A percentile compares a stretch with the other conserved stretches of the same genome.
Conservation (phyloP, 2,888 invertebrate species). For the Polia nebulosa region DNA sequence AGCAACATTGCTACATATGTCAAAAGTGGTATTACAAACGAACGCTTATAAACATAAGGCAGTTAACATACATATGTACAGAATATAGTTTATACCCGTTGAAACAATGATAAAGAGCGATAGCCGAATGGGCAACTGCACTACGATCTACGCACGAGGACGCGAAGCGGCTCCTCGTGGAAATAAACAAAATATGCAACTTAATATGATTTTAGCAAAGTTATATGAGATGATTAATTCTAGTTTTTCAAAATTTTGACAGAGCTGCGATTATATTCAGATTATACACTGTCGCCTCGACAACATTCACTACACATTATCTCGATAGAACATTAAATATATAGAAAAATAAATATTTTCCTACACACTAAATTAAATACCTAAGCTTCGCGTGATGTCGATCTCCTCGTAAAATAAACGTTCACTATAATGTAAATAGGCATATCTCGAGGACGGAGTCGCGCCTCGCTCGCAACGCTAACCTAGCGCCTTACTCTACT, state of each 20-base stretch:
- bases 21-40: constrained; percentile 92
- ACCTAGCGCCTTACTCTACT: constrained; percentile 87
- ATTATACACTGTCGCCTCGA: constrained; percentile 87
- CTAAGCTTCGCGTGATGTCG: constrained; percentile 90
- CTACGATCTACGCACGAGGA: constrained; percentile 65
- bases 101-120: constrained; percentile 89
- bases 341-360: constrained; percentile 91
- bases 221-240: constrained; percentile 81
- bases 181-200: constrained; percentile 74
- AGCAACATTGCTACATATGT: constrained; percentile 91
- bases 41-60: constrained; percentile 90
- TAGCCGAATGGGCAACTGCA: constrained; percentile 79
- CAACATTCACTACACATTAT: constrained; percentile 91
- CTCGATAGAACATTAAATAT: constrained; percentile 90
- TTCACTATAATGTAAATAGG: constrained; percentile 86
- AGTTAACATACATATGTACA: constrained; percentile 89
- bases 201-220: constrained; percentile 82
- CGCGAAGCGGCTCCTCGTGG: constrained; percentile 58
- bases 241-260: constrained; percentile 76
- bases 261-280: constrained; percentile 71
- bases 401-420: constrained; percentile 85
- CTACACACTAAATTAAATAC: constrained; percentile 90
- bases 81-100: constrained; percentile 86
- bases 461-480: constrained; percentile 85
- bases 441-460: constrained; percentile 88